phyloP scores from a whole-genome alignment of 2,797 vertebrate genomes.

The Myotis planiceps region DNA sequence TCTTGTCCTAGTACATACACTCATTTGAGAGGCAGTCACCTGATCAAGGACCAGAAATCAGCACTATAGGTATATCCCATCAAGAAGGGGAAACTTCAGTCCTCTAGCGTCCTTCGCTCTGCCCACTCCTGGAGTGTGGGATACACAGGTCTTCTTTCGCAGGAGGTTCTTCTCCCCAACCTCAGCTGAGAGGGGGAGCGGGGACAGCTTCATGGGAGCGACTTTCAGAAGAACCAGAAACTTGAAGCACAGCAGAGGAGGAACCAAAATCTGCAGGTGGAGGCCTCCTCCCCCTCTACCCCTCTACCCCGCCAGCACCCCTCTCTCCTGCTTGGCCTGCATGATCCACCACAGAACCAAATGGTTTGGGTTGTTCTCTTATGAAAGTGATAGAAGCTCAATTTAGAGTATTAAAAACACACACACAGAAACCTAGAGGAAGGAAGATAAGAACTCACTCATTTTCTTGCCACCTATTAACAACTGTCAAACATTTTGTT shows the following conservation, averaged over 20 bases:
- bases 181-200: not conserved
- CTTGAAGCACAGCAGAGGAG: not conserved
- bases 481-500: not conserved
- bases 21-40: not conserved
- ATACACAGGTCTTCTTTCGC: not conserved
- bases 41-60: slow-evolving; percentile 8
- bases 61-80: not conserved
- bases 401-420: not conserved
- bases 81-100: not conserved
- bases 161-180: not conserved
- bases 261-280: not conserved
- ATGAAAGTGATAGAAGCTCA: not conserved
- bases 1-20: not conserved
- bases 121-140: not conserved
- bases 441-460: not conserved
- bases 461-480: not conserved
- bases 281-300: not conserved
- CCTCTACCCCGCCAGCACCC: not conserved
- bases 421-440: not conserved
- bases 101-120: not conserved
- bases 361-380: not conserved
- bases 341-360: slow-evolving; percentile 16
- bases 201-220: not conserved
- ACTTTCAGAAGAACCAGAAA: not conserved
- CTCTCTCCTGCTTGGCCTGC: not conserved